Evolutionary conservation across 2,888 invertebrate species (phyloP).

Genomic region (Tineola bisselliella): DNA sequence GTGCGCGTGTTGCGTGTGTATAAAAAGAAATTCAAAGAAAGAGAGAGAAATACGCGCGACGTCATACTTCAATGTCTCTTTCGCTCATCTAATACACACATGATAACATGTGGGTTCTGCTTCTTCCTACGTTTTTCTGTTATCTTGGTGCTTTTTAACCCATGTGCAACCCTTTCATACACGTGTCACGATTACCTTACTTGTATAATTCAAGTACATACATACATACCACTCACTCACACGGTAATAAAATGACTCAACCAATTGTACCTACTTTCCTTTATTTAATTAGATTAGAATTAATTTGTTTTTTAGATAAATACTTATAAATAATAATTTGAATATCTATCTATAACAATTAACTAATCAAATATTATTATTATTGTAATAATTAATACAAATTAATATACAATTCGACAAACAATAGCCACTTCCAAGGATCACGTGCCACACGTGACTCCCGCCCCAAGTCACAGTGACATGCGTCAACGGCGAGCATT

Average conservation of each 20-base stretch:
- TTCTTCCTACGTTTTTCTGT: constrained; percentile 32
- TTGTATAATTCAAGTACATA: neutral
- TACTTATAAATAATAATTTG: too few species aligned
- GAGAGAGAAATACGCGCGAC: neutral
- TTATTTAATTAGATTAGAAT: too few species aligned
- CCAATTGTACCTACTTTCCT: too few species aligned
- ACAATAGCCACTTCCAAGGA: too few species aligned
- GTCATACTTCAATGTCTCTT: neutral
- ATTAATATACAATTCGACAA: too few species aligned
- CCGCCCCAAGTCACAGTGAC: constrained; percentile 61
- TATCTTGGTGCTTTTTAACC: constrained; percentile 58
- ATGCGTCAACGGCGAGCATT: constrained; percentile 57
- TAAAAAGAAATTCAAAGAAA: neutral
- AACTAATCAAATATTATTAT: too few species aligned
- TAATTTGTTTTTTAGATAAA: too few species aligned
- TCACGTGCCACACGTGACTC: constrained; percentile 25
- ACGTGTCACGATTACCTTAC: constrained; percentile 26
- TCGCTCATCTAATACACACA: neutral
- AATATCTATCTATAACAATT: too few species aligned
- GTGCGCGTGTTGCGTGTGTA: neutral
- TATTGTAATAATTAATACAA: too few species aligned
- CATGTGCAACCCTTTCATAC: constrained; percentile 64
- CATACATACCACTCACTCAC: neutral
- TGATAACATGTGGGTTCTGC: neutral
- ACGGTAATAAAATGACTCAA: too few species aligned